These are phyloP conservation scores for Shargacucullia verbasci DNA, from an alignment of 2,888 invertebrate species.

Conservation along the genomic window DNA sequence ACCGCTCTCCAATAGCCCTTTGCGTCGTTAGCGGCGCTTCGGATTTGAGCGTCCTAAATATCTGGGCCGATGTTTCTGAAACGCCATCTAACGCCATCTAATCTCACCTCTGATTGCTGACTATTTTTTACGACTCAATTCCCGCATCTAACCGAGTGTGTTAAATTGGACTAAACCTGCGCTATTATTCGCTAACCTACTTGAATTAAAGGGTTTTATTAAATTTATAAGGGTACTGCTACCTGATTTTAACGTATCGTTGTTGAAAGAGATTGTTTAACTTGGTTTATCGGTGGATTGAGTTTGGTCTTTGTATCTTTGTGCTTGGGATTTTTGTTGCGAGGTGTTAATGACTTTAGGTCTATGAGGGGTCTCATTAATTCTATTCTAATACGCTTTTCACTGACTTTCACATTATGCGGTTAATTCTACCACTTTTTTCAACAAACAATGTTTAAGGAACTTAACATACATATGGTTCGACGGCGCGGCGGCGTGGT, in stretches of 20 bases:
- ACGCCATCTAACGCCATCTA: slow-evolving; percentile 72
- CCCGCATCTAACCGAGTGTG: slow-evolving; percentile 60
- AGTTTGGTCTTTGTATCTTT: slow-evolving; percentile 18
- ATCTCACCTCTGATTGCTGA: slow-evolving; percentile 82
- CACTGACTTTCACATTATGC: neutral
- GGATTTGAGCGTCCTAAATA: slow-evolving; percentile 49
- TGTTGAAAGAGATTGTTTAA: slow-evolving; percentile 54
- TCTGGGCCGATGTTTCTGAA: slow-evolving; percentile 61
- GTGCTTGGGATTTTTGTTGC: slow-evolving; percentile 33
- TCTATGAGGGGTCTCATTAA: neutral
- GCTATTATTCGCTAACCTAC: slow-evolving; percentile 63
- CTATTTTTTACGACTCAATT: slow-evolving; percentile 81
- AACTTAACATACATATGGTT: too few species aligned
- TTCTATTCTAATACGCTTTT: slow-evolving; percentile 2
- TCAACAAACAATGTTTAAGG: too few species aligned
- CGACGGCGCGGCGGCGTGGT: too few species aligned
- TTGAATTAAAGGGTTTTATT: slow-evolving; percentile 70
- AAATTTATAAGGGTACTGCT: slow-evolving; percentile 68
- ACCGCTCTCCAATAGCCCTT: slow-evolving; percentile 56
- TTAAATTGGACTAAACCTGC: slow-evolving; percentile 69
- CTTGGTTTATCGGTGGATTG: slow-evolving; percentile 42
- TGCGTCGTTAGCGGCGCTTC: slow-evolving; percentile 69
- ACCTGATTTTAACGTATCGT: slow-evolving; percentile 57
- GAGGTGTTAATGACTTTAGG: slow-evolving; percentile 30
- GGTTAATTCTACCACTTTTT: too few species aligned